Evolutionary conservation across 1,140 invertebrate genomes (phyloP), one percentile per base, ranked within the genome.

Genomic region (Achroia grisella): DNA sequence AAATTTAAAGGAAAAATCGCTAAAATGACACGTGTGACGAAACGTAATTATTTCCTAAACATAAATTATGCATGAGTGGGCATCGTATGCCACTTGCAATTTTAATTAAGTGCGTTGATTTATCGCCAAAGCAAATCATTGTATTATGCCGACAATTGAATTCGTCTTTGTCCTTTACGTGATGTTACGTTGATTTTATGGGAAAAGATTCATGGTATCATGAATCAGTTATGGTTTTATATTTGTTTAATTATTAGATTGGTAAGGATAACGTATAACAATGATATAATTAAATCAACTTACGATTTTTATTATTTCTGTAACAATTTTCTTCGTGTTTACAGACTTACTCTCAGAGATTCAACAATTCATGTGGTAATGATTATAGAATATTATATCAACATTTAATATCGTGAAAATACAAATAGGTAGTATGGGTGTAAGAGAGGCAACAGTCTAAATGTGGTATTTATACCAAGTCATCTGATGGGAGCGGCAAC

Each of bases 141-240:
- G 30, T 33, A 34, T 31, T 28, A 14, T 47, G 34, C 17, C 36
- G 36, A 47, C 28, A 37, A 43, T 33, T 15, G 29, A 42, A 42
- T 15, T 17, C 43, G 14, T 37, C 13, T 34, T 41, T 52, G n/a
- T n/a, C n/a, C 13, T 17, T 42, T 47, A 31, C 34, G 30, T 39
- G 33, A 51, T 53, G 8, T 39, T 43, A 32, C 35, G 34, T 48
- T 51, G 17, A 35, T 35, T 46, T 58, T 69, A 66, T 62, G 60
- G 6, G 6, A 3, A 23, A 23, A 23, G 17, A 23, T 23, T 23
- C 17, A 23, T 23, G 6, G 6, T 23, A 23, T 23, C 17, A 69
- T 73, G 62, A 67, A 55, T 52, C 45, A 47, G 30, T 46, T 50
- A 52, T 58, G 52, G 49, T 34, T 44, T 28, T 35, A 50, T 30